Conservation (phyloP, 2,113 vertebrate species). For the Thinocorus orbignyianus region DNA sequence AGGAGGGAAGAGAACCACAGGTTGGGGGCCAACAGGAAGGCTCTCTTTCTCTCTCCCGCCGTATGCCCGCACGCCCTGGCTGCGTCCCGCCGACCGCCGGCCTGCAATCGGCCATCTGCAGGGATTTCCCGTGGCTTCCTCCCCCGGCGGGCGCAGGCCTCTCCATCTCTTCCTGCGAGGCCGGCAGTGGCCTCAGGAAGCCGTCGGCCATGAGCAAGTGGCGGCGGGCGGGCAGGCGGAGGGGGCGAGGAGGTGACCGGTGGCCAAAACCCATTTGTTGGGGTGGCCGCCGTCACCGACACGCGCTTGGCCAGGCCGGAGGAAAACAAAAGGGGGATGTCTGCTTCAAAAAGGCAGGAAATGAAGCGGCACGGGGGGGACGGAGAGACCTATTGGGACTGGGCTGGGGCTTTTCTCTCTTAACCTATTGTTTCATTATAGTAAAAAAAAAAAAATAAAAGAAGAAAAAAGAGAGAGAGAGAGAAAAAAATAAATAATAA, state of each 20-base stretch:
- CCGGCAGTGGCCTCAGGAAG: constrained; percentile 73
- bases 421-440: constrained; percentile 83
- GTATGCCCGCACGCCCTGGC: constrained; percentile 48
- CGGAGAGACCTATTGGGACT: constrained; percentile 76
- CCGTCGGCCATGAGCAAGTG: not conserved
- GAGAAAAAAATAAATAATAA: constrained; percentile 19
- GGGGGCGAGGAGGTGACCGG: constrained; percentile 74
- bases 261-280: constrained; percentile 66
- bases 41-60: constrained; percentile 78
- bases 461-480: constrained; percentile 65
- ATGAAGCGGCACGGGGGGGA: constrained; percentile 68
- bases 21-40: constrained; percentile 86
- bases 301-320: constrained; percentile 67
- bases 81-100: not conserved
- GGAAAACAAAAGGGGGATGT: constrained; percentile 84
- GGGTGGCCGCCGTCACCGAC: constrained; percentile 66
- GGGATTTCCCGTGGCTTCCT: constrained; percentile 73
- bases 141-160: constrained; percentile 39
- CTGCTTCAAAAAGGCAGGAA: constrained; percentile 76
- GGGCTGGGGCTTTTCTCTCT: constrained; percentile 55
- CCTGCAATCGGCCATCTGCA: constrained; percentile 72
- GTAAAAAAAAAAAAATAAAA: constrained; percentile 39
- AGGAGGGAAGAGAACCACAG: constrained; percentile 55
- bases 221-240: constrained; percentile 48
- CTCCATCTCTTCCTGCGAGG: constrained; percentile 77